phyloP scores from a whole-genome alignment of 1,140 invertebrate species.

The Cryptotermes secundus region DNA sequence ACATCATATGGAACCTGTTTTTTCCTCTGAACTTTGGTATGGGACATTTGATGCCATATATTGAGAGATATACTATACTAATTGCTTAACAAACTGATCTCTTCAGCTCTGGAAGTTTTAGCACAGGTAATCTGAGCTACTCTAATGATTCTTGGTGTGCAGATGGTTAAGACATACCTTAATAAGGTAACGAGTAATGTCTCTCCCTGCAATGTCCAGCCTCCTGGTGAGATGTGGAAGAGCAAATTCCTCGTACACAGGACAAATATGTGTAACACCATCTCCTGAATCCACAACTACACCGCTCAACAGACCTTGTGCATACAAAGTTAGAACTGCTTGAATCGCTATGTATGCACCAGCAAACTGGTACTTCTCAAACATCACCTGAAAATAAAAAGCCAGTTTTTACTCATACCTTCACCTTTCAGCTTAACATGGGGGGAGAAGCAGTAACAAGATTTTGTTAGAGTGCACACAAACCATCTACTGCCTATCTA shows the following conservation, averaged over 20 bases:
- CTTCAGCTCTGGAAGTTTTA: too few relatives aligned
- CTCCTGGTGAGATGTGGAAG: constrained; percentile 92
- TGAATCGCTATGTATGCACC: constrained; percentile 97
- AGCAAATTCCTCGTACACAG: constrained; percentile 97
- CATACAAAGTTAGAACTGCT: constrained; percentile 96
- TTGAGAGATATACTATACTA: too few relatives aligned
- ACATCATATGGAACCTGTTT: too few relatives aligned
- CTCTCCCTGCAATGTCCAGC: constrained; percentile 95
- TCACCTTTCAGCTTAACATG: not conserved
- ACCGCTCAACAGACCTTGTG: constrained; percentile 95
- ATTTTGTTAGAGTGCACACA: too few relatives aligned
- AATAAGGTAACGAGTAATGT: constrained; percentile 98
- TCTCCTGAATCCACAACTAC: constrained; percentile 99
- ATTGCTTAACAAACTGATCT: too few relatives aligned
- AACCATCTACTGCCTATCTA: too few relatives aligned
- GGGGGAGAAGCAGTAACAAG: too few relatives aligned
- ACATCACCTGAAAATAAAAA: constrained; percentile 81
- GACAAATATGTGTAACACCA: constrained; percentile 99
- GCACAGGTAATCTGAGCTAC: too few relatives aligned
- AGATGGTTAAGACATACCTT: constrained; percentile 65
- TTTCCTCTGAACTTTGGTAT: too few relatives aligned
- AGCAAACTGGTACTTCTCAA: constrained; percentile 97
- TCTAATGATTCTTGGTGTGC: too few relatives aligned
- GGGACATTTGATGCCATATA: too few relatives aligned
- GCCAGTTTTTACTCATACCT: not conserved